Percentiles rank a stretch among this genome's conserved stretches.
Conservation (phyloP, 2,888 invertebrate species). For the Cremastobaeus sp. region DNA sequence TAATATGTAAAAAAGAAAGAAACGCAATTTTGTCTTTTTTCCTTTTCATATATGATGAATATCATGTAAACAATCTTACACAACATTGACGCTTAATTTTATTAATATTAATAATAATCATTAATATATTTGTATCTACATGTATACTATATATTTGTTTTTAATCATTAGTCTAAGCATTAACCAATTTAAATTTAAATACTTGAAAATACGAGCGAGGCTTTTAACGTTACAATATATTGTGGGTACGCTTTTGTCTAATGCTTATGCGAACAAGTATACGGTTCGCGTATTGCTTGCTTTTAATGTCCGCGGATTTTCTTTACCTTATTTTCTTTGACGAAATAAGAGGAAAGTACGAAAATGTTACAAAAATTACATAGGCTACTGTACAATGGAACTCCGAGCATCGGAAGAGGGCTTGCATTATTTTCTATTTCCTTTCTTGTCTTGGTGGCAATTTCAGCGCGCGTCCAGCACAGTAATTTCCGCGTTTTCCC, state of each 20-base stretch:
- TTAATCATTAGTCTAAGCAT: slow-evolving; percentile 66
- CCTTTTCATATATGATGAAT: slow-evolving; percentile 38
- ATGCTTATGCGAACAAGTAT: slow-evolving; percentile 49
- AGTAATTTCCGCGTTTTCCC: neutral
- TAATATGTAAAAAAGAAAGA: slow-evolving; percentile 17
- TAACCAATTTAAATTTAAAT: slow-evolving; percentile 67
- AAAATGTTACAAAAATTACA: slow-evolving; percentile 15
- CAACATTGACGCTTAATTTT: slow-evolving; percentile 52
- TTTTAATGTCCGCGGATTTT: slow-evolving; percentile 27
- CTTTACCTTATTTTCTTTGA: slow-evolving; percentile 5
- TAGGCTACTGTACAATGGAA: slow-evolving; percentile 28
- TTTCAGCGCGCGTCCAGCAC: neutral
- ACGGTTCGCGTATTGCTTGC: slow-evolving; percentile 53
- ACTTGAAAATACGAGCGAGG: slow-evolving; percentile 76
- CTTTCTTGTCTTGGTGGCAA: slow-evolving; percentile 10
- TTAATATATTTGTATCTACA: slow-evolving; percentile 55
- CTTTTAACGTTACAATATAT: slow-evolving; percentile 68
- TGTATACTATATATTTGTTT: slow-evolving; percentile 48
- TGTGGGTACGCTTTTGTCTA: slow-evolving; percentile 56
- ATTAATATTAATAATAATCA: slow-evolving; percentile 49
- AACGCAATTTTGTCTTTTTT: slow-evolving; percentile 5
- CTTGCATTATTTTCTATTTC: neutral
- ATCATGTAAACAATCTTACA: slow-evolving; percentile 63
- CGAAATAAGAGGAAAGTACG: slow-evolving; percentile 24
- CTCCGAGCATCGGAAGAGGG: slow-evolving; percentile 25